A percentile compares a stretch with the other conserved stretches of the same genome.
Evolutionary conservation across 2,888 invertebrate genomes (phyloP).

Genomic region (Prionchulus punctatus): DNA sequence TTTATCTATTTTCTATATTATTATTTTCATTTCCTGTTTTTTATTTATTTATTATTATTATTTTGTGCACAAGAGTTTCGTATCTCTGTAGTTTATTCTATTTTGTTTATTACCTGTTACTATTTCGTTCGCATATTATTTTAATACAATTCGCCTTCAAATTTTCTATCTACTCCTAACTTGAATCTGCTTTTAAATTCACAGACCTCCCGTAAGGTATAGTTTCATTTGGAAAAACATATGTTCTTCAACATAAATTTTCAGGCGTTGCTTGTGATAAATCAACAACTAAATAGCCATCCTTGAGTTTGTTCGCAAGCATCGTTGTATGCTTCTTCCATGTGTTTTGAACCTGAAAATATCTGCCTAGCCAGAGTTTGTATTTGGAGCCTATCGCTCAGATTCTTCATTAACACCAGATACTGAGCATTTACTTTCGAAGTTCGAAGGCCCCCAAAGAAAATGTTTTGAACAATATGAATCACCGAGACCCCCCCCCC

Average conservation of each 20-base stretch:
- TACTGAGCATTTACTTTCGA: background rate
- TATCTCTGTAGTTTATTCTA: too few species aligned
- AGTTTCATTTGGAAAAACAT: background rate
- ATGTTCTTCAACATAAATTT: background rate
- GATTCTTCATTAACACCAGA: conserved; percentile 3
- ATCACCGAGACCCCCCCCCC: background rate
- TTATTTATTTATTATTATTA: too few species aligned
- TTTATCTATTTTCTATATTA: too few species aligned
- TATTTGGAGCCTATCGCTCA: background rate
- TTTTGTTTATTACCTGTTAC: too few species aligned
- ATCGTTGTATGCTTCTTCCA: background rate
- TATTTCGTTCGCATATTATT: too few species aligned
- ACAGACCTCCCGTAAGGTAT: too few species aligned
- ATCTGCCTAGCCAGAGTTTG: background rate
- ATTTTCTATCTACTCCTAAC: too few species aligned
- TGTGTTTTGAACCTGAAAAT: background rate
- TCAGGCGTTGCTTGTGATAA: background rate
- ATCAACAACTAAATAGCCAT: background rate
- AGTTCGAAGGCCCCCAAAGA: background rate
- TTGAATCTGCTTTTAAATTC: too few species aligned
- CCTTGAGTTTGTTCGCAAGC: background rate
- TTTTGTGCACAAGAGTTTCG: too few species aligned
- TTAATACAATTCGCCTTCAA: too few species aligned
- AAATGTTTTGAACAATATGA: conserved; percentile 2
- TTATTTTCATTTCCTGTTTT: too few species aligned